A percentile compares a stretch with the other conserved stretches of the same genome.
These are phyloP conservation scores for Seira musarum DNA, from an alignment of 2,888 invertebrate genomes.

Conservation along the genomic window DNA sequence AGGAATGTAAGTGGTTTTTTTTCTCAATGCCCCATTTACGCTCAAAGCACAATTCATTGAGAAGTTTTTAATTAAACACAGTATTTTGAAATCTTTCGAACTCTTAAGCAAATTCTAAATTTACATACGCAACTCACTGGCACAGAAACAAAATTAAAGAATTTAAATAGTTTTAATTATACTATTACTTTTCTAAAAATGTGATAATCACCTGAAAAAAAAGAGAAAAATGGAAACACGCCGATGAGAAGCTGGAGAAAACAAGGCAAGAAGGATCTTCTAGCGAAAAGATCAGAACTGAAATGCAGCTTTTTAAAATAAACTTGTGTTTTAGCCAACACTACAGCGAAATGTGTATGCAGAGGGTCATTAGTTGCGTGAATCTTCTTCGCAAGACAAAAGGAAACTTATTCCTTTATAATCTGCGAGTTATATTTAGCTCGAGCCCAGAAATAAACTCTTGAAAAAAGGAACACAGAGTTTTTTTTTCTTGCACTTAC, in stretches of 20 bases:
- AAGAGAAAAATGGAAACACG: slow-evolving; percentile 58
- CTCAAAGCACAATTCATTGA: too few relatives aligned
- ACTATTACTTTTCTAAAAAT: too few relatives aligned
- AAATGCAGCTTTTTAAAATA: slow-evolving; percentile 50
- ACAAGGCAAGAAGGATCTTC: slow-evolving; percentile 48
- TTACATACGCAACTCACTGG: too few relatives aligned
- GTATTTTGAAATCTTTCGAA: too few relatives aligned
- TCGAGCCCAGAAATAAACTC: slow-evolving; percentile 54
- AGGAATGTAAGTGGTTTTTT: too few relatives aligned
- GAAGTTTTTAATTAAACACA: too few relatives aligned
- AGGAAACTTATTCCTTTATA: slow-evolving; percentile 58
- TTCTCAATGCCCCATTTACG: too few relatives aligned
- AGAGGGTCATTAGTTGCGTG: slow-evolving; percentile 52
- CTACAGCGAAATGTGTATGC: neutral
- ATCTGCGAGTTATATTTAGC: slow-evolving; percentile 59
- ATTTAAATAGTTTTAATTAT: too few relatives aligned
- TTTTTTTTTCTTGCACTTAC: neutral
- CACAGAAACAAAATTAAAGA: too few relatives aligned
- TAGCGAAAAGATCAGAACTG: slow-evolving; percentile 58
- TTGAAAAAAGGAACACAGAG: slow-evolving; percentile 1
- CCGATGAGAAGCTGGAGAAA: slow-evolving; percentile 55
- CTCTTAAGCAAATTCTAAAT: too few relatives aligned
- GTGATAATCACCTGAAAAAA: slow-evolving; percentile 47
- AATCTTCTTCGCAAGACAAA: slow-evolving; percentile 52
- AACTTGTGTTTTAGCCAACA: slow-evolving; percentile 43